Evolutionary conservation across 2,888 invertebrate species (phyloP), one percentile per base, ranked within the genome.

Genomic region (Eupithecia subfuscata): DNA sequence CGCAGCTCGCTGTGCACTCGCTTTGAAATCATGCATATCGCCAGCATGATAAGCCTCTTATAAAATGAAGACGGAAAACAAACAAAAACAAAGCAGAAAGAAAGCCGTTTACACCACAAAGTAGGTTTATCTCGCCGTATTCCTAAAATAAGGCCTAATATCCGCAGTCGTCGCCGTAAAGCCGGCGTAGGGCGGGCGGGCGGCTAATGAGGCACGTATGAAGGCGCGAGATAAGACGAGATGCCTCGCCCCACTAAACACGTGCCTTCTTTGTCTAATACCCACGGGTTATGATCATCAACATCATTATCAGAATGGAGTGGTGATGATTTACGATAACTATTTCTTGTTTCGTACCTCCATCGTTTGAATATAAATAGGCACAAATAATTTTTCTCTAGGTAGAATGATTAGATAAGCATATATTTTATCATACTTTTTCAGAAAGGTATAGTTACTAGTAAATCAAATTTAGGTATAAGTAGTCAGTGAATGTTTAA

Each of bases 131-230:
- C 60, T 25, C 12, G 60, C 14, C 5, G 60, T 25, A 60, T 60
- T 60, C 60, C 25, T 25, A 60, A 60, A 60, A 60, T 60, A 60
- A 25, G 25, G 60, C 12, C 22, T 56, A 56, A 56, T 56, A 56
- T 56, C 56, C 56, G 4, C 14, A 22, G 60, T 25, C 9, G 60
- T 60, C 60, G 25, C 25, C 60, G 25, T 60, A 60, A 60, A 60
- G 60, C 60, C 60, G 30, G 22, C 22, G 56, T 12, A 56, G 56
- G 56, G 65, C 65, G n/a, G 16, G 30, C 63, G 63, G n/a, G 37
- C 16, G 63, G 14, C 65, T 67, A 67, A 78, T 80, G 77, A 80
- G 77, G 73, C 78, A 77, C 80, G 78, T 75, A 73, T 70, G 74
- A 74, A 73, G 75, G 45, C 65, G 78, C n/a, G 70, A 77, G 76